These are phyloP conservation scores for Phylloscopus whistleri DNA, from an alignment of 2,113 vertebrate genomes.

Conservation along the genomic window DNA sequence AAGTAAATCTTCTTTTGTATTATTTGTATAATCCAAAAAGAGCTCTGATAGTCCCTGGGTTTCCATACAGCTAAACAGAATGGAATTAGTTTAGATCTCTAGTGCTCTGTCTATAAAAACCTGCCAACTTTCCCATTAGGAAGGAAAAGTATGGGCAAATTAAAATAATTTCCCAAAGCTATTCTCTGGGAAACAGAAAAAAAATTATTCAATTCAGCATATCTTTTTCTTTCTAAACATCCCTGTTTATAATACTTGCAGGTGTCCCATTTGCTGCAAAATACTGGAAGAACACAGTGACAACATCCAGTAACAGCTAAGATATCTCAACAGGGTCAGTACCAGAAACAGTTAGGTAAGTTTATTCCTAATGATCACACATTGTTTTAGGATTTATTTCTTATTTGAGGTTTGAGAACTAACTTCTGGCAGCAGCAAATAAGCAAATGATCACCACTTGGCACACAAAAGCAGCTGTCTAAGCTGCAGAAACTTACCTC, in stretches of 20 bases:
- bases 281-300: neutral
- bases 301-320: neutral
- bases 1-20: neutral
- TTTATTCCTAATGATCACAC: neutral
- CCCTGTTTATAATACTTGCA: neutral
- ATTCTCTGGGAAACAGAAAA: neutral
- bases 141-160: neutral
- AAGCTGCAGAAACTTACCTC: constrained; percentile 72
- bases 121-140: neutral
- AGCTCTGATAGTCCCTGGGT: neutral
- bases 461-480: neutral
- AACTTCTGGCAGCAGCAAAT: neutral
- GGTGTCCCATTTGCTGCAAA: neutral
- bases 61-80: neutral
- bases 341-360: neutral
- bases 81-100: neutral
- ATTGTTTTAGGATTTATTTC: neutral
- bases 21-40: neutral
- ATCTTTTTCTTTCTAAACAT: neutral
- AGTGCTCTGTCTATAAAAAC: neutral
- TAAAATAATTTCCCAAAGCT: neutral
- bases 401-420: neutral
- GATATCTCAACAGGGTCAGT: neutral
- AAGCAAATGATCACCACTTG: neutral
- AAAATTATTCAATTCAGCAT: neutral